Conservation (phyloP, 2,797 vertebrate species). For the Heliangelus exortis region DNA sequence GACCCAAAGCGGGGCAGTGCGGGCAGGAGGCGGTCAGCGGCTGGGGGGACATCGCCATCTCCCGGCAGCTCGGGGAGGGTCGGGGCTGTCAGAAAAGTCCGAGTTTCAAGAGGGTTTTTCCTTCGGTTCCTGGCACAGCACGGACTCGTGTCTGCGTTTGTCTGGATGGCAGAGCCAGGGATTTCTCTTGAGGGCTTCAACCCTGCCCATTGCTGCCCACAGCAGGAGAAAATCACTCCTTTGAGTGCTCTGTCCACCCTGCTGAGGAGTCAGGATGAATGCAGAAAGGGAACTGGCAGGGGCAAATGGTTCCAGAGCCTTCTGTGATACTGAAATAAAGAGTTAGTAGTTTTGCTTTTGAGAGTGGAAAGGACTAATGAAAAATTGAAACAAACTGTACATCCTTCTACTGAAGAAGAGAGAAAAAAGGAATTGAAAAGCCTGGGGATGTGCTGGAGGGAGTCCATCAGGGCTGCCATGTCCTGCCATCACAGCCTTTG, state of each 20-base stretch:
- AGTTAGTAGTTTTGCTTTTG: neutral
- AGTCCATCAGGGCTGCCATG: neutral
- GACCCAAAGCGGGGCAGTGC: neutral
- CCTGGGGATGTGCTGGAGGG: neutral
- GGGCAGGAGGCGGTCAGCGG: neutral
- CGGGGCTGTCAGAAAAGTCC: neutral
- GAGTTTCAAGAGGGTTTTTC: neutral
- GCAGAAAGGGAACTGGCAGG: neutral
- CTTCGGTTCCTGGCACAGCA: neutral
- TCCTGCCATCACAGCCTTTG: neutral
- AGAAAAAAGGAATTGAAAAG: neutral
- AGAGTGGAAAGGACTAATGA: neutral
- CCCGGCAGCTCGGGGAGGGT: neutral
- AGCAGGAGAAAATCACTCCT: neutral
- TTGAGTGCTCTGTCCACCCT: neutral
- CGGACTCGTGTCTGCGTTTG: neutral
- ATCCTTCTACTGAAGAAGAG: neutral
- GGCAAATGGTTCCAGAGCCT: neutral
- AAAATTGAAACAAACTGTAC: neutral
- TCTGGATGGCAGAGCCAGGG: neutral
- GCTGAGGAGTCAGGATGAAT: neutral
- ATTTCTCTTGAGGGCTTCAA: neutral
- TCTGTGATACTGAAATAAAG: neutral
- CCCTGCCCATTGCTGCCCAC: neutral
- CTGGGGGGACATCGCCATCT: slow-evolving; percentile 47